These are phyloP conservation scores for Bombylius major DNA, from an alignment of 2,888 invertebrate species.

Conservation along the genomic window DNA sequence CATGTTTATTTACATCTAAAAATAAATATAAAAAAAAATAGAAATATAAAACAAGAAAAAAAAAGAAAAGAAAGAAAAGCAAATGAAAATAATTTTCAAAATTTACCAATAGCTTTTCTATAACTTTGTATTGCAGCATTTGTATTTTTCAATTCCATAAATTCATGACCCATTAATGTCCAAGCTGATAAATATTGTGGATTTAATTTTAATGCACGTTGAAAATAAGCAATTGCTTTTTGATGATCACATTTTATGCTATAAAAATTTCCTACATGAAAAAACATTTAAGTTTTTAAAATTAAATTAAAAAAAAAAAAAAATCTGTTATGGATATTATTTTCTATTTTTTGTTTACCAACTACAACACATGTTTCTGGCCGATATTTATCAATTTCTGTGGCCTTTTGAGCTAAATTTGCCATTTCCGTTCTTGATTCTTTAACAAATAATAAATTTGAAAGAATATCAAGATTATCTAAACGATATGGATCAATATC, in stretches of 20 bases:
- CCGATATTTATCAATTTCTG: conserved; percentile 89
- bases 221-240: conserved; percentile 95
- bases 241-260: conserved; percentile 91
- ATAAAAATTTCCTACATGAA: conserved; percentile 80
- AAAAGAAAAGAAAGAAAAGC: no score
- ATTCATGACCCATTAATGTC: conserved; percentile 98
- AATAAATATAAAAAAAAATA: conserved; percentile 12
- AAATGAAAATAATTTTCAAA: not conserved
- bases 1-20: conserved; percentile 81
- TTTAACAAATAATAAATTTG: conserved; percentile 89
- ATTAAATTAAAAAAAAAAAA: no score
- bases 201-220: conserved; percentile 84
- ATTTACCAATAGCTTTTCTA: conserved; percentile 81
- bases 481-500: conserved; percentile 83
- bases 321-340: no score
- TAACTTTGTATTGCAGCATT: conserved; percentile 98
- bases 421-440: conserved; percentile 86
- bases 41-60: no score
- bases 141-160: conserved; percentile 96
- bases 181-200: conserved; percentile 91
- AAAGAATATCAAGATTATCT: conserved; percentile 93
- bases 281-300: not conserved
- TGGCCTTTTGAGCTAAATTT: conserved; percentile 83
- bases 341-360: conserved; percentile 40
- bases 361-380: conserved; percentile 97